Base-by-base conservation (phyloP, 1,140 invertebrate species). In the Drosophila nikananu region DNA sequence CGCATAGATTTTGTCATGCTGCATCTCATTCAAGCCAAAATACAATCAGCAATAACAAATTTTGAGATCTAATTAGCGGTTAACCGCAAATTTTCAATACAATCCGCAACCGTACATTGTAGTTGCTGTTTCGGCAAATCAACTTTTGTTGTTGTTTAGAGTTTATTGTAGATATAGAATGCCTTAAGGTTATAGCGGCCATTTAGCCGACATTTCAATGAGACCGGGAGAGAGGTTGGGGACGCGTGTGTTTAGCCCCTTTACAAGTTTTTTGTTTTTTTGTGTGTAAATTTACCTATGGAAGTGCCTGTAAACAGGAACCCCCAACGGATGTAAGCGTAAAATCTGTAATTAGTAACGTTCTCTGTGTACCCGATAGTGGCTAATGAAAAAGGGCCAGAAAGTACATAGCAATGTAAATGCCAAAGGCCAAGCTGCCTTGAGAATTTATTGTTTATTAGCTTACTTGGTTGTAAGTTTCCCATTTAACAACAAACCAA, bases 21-120 rank as follows among this genome's bases (percentile, higher is more conserved):
- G 23, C 32, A 49, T 37, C 67, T 57, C 58, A 67, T 57, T 63
- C 55, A 61, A 71, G 74, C 61, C 73, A 71, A 82, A 79, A 82
- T 63, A 48, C 70, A 63, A 74, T 70, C 72, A 81, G 68, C 77
- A 90, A 86, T 63, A 87, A 72, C 76, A 75, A 80, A 73, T 90
- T 76, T 81, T 77, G 57, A 82, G 91, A 91, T 80, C 57, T 89
- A 91, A 91, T 91, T 91, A 91, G 89, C 68, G 89, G 89, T 91
- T 89, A 91, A 82, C 87, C 89, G 60, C 89, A 83, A 87, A 63
- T 81, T 82, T 82, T 73, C 84, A 84, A 86, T 89, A 91, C 65
- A 72, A 72, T 72, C 70, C 65, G 51, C 70, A 72, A 81, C 46
- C 65, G 42, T 64, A 78, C 27, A 89, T 77, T 81, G 73, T 71